Conservation (phyloP, 2,888 invertebrate genomes). For the Drosophila prolongata region DNA sequence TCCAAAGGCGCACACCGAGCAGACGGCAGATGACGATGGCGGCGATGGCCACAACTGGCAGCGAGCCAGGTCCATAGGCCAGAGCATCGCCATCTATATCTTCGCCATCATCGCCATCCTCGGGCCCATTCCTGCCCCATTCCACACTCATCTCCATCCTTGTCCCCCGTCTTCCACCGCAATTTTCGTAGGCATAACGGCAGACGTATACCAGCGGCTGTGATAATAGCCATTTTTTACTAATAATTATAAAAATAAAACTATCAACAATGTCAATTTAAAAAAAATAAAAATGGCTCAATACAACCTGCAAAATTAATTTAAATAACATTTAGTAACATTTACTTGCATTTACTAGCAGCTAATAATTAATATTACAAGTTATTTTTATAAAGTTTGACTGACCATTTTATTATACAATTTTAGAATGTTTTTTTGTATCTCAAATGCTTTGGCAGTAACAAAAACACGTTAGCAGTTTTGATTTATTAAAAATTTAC, state of each 20-base stretch:
- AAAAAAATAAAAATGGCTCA: no score
- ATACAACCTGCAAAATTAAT: no score
- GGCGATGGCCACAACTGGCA: slow-evolving; percentile 32
- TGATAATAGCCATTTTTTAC: not conserved
- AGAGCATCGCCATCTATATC: slow-evolving; percentile 29
- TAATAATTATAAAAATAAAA: not conserved
- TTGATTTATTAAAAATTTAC: no score
- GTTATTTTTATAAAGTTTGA: no score
- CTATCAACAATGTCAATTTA: no score
- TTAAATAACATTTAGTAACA: no score
- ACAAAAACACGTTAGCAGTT: no score
- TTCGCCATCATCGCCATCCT: slow-evolving; percentile 8
- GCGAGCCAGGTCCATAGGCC: slow-evolving; percentile 31
- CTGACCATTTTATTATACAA: no score
- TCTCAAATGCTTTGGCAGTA: no score
- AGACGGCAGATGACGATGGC: slow-evolving; percentile 9
- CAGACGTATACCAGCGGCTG: slow-evolving; percentile 14
- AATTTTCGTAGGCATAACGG: slow-evolving; percentile 11
- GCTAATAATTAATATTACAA: no score
- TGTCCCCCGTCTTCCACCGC: not conserved
- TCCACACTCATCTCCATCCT: not conserved
- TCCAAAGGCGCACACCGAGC: slow-evolving; percentile 59
- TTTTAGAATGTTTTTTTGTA: no score
- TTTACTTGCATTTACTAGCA: no score
- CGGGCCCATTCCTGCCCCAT: not conserved